A percentile compares a stretch with the other conserved stretches of the same genome.
Evolutionary conservation across 2,113 vertebrate species (phyloP).

Genomic region (Gadus macrocephalus): DNA sequence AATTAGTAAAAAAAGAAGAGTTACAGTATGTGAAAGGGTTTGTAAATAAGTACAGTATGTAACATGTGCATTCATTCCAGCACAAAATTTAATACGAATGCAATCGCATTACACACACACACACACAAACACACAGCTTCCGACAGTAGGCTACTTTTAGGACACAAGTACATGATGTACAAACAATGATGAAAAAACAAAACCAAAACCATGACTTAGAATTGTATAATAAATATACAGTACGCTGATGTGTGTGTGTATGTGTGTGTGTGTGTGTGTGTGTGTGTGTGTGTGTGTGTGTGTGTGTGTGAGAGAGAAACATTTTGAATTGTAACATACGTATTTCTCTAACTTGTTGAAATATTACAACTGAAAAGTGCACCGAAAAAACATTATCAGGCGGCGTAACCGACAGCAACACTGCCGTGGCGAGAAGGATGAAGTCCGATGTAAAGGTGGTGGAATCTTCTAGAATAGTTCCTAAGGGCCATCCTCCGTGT

Average conservation of each 20-base stretch:
- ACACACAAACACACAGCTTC: slow-evolving; percentile 23
- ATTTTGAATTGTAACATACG: slow-evolving; percentile 28
- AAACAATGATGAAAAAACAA: no score
- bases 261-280: no score
- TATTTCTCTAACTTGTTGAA: slow-evolving; percentile 23
- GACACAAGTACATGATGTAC: slow-evolving; percentile 24
- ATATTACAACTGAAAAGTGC: slow-evolving; percentile 61
- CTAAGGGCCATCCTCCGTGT: background rate
- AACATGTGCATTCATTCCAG: slow-evolving; percentile 40
- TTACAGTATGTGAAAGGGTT: background rate
- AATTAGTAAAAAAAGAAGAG: slow-evolving; percentile 28
- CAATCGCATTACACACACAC: slow-evolving; percentile 37
- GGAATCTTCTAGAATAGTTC: background rate
- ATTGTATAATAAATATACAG: slow-evolving; percentile 70
- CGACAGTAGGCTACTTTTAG: slow-evolving; percentile 47
- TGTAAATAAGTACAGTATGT: slow-evolving; percentile 45
- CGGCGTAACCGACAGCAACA: slow-evolving; percentile 51
- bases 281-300: slow-evolving; percentile 15
- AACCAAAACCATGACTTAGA: slow-evolving; percentile 46
- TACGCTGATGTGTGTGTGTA: slow-evolving; percentile 47
- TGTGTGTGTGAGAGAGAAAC: slow-evolving; percentile 24
- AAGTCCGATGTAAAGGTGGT: no score
- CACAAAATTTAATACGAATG: slow-evolving; percentile 40
- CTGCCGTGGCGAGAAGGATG: slow-evolving; percentile 36
- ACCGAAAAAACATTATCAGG: slow-evolving; percentile 38